These are phyloP conservation scores for Chelidonichthys spinosus DNA, from an alignment of 2,797 vertebrate genomes.

Conservation along the genomic window DNA sequence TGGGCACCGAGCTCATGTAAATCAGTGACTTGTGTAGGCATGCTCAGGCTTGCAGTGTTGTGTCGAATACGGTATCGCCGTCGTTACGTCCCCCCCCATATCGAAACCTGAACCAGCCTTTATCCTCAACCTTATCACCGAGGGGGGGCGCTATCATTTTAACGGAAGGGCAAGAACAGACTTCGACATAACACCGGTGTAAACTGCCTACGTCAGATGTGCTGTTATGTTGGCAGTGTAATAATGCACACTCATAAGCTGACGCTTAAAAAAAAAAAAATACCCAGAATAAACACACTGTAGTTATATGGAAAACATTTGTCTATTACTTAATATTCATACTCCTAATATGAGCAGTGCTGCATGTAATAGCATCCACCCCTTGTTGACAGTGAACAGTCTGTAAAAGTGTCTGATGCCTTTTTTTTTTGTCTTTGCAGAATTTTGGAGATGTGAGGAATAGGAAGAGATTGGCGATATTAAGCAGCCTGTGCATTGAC, in stretches of 20 bases:
- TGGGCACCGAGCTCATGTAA: constrained; percentile 18
- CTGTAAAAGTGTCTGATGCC: constrained; percentile 20
- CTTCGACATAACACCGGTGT: not conserved
- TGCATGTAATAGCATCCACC: constrained; percentile 15
- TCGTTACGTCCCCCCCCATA: not conserved
- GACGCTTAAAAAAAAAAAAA: not conserved
- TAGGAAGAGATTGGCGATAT: constrained; percentile 82
- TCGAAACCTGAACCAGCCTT: not conserved
- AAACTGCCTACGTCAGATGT: constrained; percentile 31
- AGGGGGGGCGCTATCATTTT: not conserved
- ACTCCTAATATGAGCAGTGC: not conserved
- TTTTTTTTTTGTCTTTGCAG: constrained; percentile 58
- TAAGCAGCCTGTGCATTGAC: constrained; percentile 90
- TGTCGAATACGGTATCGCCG: not conserved
- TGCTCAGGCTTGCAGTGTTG: constrained; percentile 36
- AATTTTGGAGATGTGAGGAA: constrained; percentile 94
- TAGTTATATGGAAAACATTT: constrained; percentile 4
- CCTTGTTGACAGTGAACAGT: constrained; percentile 22
- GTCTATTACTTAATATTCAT: not conserved
- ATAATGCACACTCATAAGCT: constrained; percentile 44
- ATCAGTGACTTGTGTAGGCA: constrained; percentile 57
- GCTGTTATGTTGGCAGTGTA: constrained; percentile 41
- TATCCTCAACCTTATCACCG: not conserved
- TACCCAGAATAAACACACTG: constrained; percentile 2
- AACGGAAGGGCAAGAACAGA: not conserved